Evolutionary conservation across 2,797 vertebrate species (phyloP), one percentile per base, ranked within the genome.

Genomic region (Macrochelys suwanniensis): DNA sequence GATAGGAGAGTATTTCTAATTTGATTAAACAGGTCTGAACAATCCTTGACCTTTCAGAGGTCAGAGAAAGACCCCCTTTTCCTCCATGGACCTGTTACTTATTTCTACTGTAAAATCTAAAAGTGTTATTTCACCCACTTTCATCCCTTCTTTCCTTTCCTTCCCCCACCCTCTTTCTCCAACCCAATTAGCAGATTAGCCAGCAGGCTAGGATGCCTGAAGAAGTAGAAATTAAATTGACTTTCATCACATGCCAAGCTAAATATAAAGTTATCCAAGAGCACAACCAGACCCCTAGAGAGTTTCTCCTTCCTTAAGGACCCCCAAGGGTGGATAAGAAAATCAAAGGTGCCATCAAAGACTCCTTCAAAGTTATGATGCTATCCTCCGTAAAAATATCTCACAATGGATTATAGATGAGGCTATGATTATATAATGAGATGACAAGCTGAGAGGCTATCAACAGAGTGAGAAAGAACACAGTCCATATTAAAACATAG

Each of bases 141-240:
- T 90, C 78, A 77, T 93, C 68, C 76, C 77, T 74, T 65, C n/a
- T 92, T 65, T 81, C 15, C 33, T 93, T 89, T 87, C 88, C 45
- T 80, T 31, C 50, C 88, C 93, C 50, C 37, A 89, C 54, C 37
- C 0, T 2, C 84, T 94, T 92, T 83, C 93, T 94, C 23, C 82
- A 93, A 50, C 86, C 74, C 95, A 97, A 91, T 97, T 96, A 97
- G 50, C 88, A 97, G 74, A 95, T 96, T 95, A 97, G 50, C 89
- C 94, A 96, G 92, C 84, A 97, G 93, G 85, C 68, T 89, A 59
- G 25, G 90, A 74, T 93, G 83, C 78, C 77, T 95, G 65, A 94
- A 97, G 92, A 96, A 88, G 47, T 16, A 94, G 90, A 97, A 97
- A 96, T 96, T 94, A 97, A 96, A 95, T n/a, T 5, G 7, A 92